Base-by-base conservation (phyloP, 2,888 invertebrate species). In the Nasonia oneida region DNA sequence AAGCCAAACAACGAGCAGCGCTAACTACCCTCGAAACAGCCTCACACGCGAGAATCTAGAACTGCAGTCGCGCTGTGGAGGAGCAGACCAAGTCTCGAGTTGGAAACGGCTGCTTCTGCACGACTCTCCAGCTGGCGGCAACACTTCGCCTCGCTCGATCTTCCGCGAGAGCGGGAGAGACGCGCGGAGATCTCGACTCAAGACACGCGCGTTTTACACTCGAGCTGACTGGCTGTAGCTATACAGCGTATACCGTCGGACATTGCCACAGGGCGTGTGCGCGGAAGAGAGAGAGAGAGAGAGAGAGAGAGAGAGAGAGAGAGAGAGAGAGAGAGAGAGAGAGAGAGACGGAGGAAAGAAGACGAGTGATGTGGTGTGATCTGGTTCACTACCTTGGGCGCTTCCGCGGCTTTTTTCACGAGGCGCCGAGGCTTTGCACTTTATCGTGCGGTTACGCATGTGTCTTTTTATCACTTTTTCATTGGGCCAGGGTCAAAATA, bases 81-180 rank as follows among this genome's bases (percentile, higher is more conserved):
- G 23, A 61, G n/a, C 57, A 61, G 18, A 47, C 47, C 57, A 61
- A 61, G n/a, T 67, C 67, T 33, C 3, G 33, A 67, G 67, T 67
- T 67, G 29, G 23, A 12, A 67, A 67, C 10, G 67, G 15, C 12
- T 29, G 29, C 67, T 67, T 33, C 33, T 67, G 23, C 67, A 67
- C 67, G 67, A 67, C n/a, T 67, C 67, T 67, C 67, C 33, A 67
- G 67, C 67, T 67, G n/a, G 67, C 12, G 67, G 61, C 61, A 10
- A 23, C 61, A 61, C 61, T 61, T 23, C 5, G n/a, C 61, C 2
- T 61, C 18, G 33, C 67, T 33, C 29, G 33, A 67, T 67, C 67
- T 33, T 33, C 29, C 33, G 18, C n/a, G 15, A 50, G 50, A 8
- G 47, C 0, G 47, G 12, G 18, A 53, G 53, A 29, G 29, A 29